Conservation (phyloP, 92 coral and sea anemone species). For the Nematostella vectensis region DNA sequence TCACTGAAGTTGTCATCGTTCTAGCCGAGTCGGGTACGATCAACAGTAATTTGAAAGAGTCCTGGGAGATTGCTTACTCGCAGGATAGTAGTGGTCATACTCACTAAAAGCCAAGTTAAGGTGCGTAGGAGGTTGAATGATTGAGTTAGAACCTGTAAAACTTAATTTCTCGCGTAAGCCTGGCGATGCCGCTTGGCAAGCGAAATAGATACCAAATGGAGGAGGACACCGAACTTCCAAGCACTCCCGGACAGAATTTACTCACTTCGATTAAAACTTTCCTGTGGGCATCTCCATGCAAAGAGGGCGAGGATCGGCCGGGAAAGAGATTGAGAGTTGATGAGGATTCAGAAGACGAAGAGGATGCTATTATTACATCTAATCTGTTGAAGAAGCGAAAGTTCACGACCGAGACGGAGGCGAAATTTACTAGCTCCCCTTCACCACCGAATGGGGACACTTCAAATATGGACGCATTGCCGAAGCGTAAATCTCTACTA, state of each 20-base stretch:
- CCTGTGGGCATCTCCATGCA: slow-evolving; percentile 87
- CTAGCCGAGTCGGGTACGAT: slow-evolving; percentile 21
- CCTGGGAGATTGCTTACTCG: background rate
- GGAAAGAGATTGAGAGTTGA: slow-evolving; percentile 68
- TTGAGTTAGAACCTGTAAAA: too few relatives aligned
- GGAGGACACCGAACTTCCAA: slow-evolving; percentile 40
- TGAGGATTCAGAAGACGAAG: slow-evolving; percentile 66
- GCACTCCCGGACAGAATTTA: slow-evolving; percentile 62
- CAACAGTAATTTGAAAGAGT: slow-evolving; percentile 2
- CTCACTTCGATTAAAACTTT: slow-evolving; percentile 96
- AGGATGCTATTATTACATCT: slow-evolving; percentile 87
- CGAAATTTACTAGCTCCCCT: slow-evolving; percentile 35
- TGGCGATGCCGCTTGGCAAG: slow-evolving; percentile 39
- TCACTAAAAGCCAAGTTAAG: too few relatives aligned
- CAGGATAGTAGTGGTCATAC: too few relatives aligned
- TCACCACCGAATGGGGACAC: slow-evolving; percentile 21
- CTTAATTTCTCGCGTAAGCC: too few relatives aligned
- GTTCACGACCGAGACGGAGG: slow-evolving; percentile 71
- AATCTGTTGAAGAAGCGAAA: slow-evolving; percentile 86
- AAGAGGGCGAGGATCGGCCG: slow-evolving; percentile 52
- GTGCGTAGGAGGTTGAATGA: too few relatives aligned
- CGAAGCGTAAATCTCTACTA: slow-evolving; percentile 81
- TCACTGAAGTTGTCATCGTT: slow-evolving; percentile 29
- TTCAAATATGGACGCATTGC: slow-evolving; percentile 29
- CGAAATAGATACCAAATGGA: slow-evolving; percentile 50